Conservation (phyloP, 2,113 vertebrate genomes). For the Eptatretus burgeri region DNA sequence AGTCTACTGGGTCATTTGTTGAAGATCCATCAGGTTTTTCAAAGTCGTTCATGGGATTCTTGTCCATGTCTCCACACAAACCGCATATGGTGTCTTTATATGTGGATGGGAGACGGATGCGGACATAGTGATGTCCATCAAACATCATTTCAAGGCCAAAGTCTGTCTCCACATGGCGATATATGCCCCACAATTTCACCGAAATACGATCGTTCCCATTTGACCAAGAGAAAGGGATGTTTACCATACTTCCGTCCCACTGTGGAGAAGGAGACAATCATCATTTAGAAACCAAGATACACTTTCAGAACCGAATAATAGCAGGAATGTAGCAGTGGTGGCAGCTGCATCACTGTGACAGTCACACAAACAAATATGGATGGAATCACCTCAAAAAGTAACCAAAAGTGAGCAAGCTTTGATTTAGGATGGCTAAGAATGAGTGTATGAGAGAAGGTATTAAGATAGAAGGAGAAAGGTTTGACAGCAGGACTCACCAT, state of each 20-base stretch:
- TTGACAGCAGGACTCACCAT: neutral
- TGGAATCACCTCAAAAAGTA: no score
- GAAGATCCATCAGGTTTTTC: neutral
- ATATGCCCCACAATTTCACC: neutral
- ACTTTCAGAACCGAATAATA: no score
- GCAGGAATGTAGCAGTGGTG: no score
- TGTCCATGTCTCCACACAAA: neutral
- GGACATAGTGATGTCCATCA: neutral
- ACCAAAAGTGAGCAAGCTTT: no score
- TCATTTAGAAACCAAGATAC: no score
- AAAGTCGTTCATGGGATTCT: neutral
- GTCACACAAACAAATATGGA: no score
- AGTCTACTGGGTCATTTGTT: neutral
- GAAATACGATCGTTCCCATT: neutral
- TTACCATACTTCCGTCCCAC: neutral
- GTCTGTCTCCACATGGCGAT: neutral
- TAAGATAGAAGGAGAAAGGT: no score
- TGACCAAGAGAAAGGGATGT: neutral
- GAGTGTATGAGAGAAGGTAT: no score
- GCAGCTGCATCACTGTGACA: no score
- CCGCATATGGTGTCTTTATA: neutral
- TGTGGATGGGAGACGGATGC: neutral
- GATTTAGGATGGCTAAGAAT: no score
- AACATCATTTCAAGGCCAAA: conserved; percentile 1
- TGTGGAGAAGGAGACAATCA: neutral